Evolutionary conservation across 2,888 invertebrate genomes (phyloP).

Genomic region (Salpingus planirostris): DNA sequence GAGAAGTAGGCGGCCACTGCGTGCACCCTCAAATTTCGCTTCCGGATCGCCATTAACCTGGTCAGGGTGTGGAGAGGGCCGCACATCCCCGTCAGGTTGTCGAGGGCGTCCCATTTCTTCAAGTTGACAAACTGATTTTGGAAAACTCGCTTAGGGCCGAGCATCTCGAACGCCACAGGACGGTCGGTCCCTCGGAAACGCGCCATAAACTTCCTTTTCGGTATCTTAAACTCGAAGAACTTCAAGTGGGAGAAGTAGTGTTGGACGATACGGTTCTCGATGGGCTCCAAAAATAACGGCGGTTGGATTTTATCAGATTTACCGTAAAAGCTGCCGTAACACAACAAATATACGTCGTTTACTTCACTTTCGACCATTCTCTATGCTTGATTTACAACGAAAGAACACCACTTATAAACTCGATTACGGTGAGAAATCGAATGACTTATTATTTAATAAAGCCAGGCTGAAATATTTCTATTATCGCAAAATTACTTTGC

Average conservation of each 20-base stretch:
- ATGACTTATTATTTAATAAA: too few relatives aligned
- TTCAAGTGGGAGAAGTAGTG: constrained; percentile 5
- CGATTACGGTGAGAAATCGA: too few relatives aligned
- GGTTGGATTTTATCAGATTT: constrained; percentile 3
- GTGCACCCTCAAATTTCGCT: constrained; percentile 7
- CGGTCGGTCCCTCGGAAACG: constrained; percentile 1
- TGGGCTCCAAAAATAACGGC: constrained; percentile 3
- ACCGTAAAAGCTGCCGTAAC: constrained; percentile 9
- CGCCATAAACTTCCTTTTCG: constrained; percentile 1
- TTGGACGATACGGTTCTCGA: constrained; percentile 2
- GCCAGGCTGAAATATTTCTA: too few relatives aligned
- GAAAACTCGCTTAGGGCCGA: constrained; percentile 5
- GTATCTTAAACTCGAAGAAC: constrained; percentile 2
- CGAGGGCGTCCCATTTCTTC: constrained; percentile 6
- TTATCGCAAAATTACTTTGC: too few relatives aligned
- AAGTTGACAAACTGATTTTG: constrained; percentile 6
- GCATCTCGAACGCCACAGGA: constrained; percentile 5
- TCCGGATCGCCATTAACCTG: constrained; percentile 4
- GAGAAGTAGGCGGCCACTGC: constrained; percentile 6
- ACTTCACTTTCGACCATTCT: too few relatives aligned
- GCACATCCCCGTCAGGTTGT: constrained; percentile 5
- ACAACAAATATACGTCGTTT: constrained; percentile 9
- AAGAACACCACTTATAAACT: too few relatives aligned
- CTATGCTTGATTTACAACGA: too few relatives aligned
- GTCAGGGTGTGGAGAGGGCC: constrained; percentile 2